A percentile compares a stretch with the other conserved stretches of the same genome.
Evolutionary conservation across 2,113 vertebrate species (phyloP).

Genomic region (Hepsetus odoe): DNA sequence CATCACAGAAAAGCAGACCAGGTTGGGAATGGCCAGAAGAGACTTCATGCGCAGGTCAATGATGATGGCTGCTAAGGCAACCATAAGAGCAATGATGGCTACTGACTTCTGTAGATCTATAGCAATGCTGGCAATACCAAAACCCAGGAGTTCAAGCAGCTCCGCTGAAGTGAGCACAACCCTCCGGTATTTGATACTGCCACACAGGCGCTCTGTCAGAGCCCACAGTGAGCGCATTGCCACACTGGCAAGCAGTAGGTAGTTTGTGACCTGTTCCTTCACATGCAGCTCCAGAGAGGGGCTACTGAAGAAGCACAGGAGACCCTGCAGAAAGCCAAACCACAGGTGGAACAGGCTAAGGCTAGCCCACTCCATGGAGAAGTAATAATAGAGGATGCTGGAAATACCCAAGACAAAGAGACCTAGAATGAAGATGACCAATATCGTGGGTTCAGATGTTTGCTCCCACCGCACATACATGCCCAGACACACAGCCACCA

Average conservation of each 20-base stretch:
- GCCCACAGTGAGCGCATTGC: slow-evolving; percentile 83
- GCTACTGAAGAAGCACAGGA: slow-evolving; percentile 93
- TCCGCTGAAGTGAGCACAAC: slow-evolving; percentile 86
- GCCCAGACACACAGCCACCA: slow-evolving; percentile 92
- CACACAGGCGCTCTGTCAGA: slow-evolving; percentile 87
- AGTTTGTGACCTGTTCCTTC: slow-evolving; percentile 91
- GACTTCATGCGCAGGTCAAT: slow-evolving; percentile 97
- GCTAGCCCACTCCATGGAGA: slow-evolving; percentile 94
- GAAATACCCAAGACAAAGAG: slow-evolving; percentile 95
- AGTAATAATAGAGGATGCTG: slow-evolving; percentile 97
- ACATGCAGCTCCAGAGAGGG: slow-evolving; percentile 80
- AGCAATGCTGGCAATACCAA: slow-evolving; percentile 90
- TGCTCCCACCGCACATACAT: slow-evolving; percentile 97
- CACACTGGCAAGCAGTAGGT: slow-evolving; percentile 87
- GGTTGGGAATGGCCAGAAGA: slow-evolving; percentile 87
- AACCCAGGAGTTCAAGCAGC: slow-evolving; percentile 90
- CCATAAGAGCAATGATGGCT: slow-evolving; percentile 84
- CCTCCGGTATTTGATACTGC: slow-evolving; percentile 80
- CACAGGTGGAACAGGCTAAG: slow-evolving; percentile 93
- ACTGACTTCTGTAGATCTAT: slow-evolving; percentile 86
- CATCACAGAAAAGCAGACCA: slow-evolving; percentile 84
- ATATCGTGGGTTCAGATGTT: slow-evolving; percentile 86
- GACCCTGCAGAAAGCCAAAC: slow-evolving; percentile 95
- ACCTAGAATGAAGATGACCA: slow-evolving; percentile 96
- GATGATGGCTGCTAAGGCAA: slow-evolving; percentile 87